Conservation (phyloP, 2,113 vertebrate genomes). For the Tauraco erythrolophus region DNA sequence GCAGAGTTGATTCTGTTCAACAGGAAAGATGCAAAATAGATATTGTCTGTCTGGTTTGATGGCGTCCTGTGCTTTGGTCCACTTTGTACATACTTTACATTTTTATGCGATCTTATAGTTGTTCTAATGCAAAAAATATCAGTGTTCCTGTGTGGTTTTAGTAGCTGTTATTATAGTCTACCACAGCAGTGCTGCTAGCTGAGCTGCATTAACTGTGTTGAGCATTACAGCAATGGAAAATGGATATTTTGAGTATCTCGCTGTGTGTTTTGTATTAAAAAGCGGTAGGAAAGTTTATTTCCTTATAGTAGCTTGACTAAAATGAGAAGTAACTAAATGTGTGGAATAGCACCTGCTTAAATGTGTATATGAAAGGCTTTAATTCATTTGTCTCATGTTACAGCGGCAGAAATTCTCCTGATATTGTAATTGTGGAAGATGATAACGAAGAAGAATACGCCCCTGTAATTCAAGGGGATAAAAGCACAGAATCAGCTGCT, state of each 20-base stretch:
- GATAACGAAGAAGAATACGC: constrained; percentile 79
- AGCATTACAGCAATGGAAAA: not conserved
- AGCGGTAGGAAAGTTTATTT: not conserved
- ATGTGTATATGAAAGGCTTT: not conserved
- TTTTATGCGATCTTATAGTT: not conserved
- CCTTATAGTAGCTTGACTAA: not conserved
- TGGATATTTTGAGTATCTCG: not conserved
- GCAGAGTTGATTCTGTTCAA: not conserved
- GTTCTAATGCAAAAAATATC: not conserved
- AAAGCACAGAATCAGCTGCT: constrained; percentile 37
- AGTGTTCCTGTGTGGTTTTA: not conserved
- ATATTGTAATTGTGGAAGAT: constrained; percentile 89
- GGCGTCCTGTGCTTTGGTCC: not conserved
- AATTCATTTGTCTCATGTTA: not conserved
- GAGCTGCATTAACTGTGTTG: not conserved
- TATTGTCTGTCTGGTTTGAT: not conserved
- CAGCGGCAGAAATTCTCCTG: constrained; percentile 80
- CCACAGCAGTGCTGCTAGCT: not conserved
- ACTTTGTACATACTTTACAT: not conserved
- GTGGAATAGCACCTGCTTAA: not conserved
- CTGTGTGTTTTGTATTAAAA: not conserved
- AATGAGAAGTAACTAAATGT: not conserved
- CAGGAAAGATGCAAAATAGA: not conserved
- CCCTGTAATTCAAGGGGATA: constrained; percentile 78
- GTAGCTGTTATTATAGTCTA: not conserved